These are phyloP conservation scores for Atrina japonica DNA, from an alignment of 2,888 invertebrate genomes.

Conservation along the genomic window DNA sequence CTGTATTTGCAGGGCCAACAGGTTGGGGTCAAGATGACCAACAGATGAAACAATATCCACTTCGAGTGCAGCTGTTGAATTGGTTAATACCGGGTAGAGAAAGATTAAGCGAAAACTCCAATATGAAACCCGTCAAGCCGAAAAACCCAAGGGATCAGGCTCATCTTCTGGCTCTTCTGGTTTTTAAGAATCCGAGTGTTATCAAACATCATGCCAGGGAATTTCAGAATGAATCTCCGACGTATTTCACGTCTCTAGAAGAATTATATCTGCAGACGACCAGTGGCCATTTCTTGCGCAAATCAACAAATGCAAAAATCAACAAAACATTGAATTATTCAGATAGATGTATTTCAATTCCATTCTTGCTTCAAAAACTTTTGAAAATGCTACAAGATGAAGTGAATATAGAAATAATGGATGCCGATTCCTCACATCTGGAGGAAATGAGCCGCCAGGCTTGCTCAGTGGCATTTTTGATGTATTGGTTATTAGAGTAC, in stretches of 20 bases:
- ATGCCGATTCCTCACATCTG: constrained; percentile 22
- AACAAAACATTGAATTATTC: too few species aligned
- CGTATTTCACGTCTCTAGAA: constrained; percentile 1
- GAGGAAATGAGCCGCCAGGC: constrained; percentile 38
- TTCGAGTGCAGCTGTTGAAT: constrained; percentile 68
- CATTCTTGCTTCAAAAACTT: not conserved
- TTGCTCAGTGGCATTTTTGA: constrained; percentile 40
- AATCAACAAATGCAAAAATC: too few species aligned
- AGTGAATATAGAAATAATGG: constrained; percentile 5
- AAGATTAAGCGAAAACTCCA: not conserved
- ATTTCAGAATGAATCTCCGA: not conserved
- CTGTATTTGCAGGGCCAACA: constrained; percentile 52
- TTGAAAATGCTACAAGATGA: constrained; percentile 11
- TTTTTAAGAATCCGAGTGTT: constrained; percentile 55
- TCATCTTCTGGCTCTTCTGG: constrained; percentile 55
- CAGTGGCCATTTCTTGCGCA: too few species aligned
- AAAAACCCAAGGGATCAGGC: constrained; percentile 54
- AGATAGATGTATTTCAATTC: too few species aligned
- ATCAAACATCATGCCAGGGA: constrained; percentile 37
- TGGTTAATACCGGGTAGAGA: constrained; percentile 67
- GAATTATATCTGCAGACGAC: constrained; percentile 3
- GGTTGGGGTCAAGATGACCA: constrained; percentile 14
- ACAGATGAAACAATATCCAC: constrained; percentile 45
- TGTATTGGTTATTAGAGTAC: constrained; percentile 45
- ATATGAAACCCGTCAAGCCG: constrained; percentile 28